phyloP scores from a whole-genome alignment of 2,888 invertebrate genomes.

The Tubulanus polymorphus region DNA sequence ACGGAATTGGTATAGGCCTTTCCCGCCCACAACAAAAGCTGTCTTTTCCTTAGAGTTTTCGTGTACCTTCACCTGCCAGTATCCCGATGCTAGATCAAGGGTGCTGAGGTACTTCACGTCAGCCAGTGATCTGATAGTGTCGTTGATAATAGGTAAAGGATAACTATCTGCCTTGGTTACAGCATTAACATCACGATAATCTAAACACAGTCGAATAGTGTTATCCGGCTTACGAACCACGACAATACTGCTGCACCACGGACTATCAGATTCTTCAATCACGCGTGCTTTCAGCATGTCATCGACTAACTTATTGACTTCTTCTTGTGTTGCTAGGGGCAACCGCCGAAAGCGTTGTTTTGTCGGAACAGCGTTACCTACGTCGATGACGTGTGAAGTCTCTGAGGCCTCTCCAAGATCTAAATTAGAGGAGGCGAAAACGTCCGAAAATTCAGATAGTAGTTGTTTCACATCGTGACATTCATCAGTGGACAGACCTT shows the following conservation, averaged over 20 bases:
- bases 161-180: background rate
- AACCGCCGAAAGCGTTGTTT: background rate
- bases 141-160: slow-evolving; percentile 1
- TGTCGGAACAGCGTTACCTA: background rate
- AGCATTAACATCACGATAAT: slow-evolving; percentile 1
- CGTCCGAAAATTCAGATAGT: slow-evolving; percentile 6
- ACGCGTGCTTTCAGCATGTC: background rate
- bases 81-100: slow-evolving; percentile 11
- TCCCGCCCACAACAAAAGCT: background rate
- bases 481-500: background rate
- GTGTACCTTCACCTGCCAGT: slow-evolving; percentile 13
- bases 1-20: background rate
- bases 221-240: background rate
- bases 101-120: slow-evolving; percentile 6
- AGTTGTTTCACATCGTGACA: background rate
- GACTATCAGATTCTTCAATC: background rate
- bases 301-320: background rate
- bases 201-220: background rate
- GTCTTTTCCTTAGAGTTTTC: background rate
- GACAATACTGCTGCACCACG: background rate
- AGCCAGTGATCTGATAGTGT: background rate
- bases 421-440: slow-evolving; percentile 11
- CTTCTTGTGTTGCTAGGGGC: background rate
- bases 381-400: background rate
- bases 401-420: slow-evolving; percentile 5